These are phyloP conservation scores for Pogonus chalceus DNA, from an alignment of 1,140 invertebrate genomes.

Conservation along the genomic window DNA sequence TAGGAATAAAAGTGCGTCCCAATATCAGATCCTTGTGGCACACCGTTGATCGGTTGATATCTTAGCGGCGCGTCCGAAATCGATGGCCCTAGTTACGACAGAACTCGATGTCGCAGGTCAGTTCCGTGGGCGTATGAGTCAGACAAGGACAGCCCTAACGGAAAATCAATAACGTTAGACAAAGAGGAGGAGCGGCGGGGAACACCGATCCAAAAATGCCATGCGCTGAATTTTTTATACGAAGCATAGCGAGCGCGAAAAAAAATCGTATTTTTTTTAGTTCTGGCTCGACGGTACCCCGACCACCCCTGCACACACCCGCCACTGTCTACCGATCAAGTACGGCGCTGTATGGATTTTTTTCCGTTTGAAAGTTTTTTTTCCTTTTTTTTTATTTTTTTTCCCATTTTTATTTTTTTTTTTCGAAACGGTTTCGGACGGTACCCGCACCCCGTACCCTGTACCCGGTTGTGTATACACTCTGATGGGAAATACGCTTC, in stretches of 20 bases:
- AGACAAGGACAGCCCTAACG: not conserved
- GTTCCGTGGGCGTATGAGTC: slow-evolving; percentile 2
- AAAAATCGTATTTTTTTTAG: slow-evolving; percentile 5
- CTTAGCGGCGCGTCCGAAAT: not conserved
- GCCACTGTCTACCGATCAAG: not conserved
- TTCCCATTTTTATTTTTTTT: not conserved
- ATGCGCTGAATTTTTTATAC: slow-evolving; percentile 6
- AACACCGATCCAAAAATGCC: not conserved
- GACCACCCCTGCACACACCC: not conserved
- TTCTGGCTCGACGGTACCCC: not conserved
- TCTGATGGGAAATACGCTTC: not conserved
- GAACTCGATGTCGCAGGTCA: not conserved
- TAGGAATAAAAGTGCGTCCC: no score
- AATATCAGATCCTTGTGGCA: no score
- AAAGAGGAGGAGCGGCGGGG: not conserved
- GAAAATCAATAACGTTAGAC: slow-evolving; percentile 6
- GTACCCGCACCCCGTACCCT: no score
- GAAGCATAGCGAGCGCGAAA: not conserved
- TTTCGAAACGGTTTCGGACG: not conserved
- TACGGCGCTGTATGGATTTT: slow-evolving; percentile 3
- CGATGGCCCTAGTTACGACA: slow-evolving; percentile 5
- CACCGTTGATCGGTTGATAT: no score
- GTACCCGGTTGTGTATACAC: no score
- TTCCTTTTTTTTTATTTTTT: not conserved
- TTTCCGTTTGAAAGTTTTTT: not conserved